phyloP scores from a whole-genome alignment of 1,140 invertebrate species.

The Drosophila arawakana region DNA sequence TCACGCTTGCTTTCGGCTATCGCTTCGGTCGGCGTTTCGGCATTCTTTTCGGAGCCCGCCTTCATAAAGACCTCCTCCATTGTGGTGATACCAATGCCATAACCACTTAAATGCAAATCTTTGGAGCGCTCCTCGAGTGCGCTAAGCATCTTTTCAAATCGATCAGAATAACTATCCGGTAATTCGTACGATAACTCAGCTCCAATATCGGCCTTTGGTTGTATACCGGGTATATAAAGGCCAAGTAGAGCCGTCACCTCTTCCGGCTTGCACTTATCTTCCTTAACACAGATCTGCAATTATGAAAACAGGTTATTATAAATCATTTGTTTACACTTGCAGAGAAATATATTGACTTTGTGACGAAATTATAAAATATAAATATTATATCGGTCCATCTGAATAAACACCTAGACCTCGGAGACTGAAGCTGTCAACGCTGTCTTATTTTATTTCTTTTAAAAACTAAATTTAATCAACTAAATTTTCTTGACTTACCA shows the following conservation, averaged over 20 bases:
- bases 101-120: conserved; percentile 88
- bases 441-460: too few relatives aligned
- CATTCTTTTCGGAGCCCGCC: conserved; percentile 72
- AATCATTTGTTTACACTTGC: too few relatives aligned
- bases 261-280: conserved; percentile 54
- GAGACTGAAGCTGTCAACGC: too few relatives aligned
- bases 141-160: conserved; percentile 74
- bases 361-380: too few relatives aligned
- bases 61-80: conserved; percentile 94
- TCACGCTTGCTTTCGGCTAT: neutral
- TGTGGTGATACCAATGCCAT: conserved; percentile 97
- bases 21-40: conserved; percentile 46
- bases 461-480: too few relatives aligned
- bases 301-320: too few relatives aligned
- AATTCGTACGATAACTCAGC: conserved; percentile 74
- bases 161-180: conserved; percentile 57
- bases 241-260: conserved; percentile 68
- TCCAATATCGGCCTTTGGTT: conserved; percentile 74
- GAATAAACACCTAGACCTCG: too few relatives aligned
- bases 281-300: conserved; percentile 76
- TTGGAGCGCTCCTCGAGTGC: conserved; percentile 61
- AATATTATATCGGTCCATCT: too few relatives aligned
- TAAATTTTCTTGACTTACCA: conserved; percentile 48
- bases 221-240: conserved; percentile 69
- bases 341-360: too few relatives aligned